A percentile compares a stretch with the other conserved stretches of the same genome.
phyloP scores from a whole-genome alignment of 2,888 invertebrate species.

The Lydus trimaculatus region DNA sequence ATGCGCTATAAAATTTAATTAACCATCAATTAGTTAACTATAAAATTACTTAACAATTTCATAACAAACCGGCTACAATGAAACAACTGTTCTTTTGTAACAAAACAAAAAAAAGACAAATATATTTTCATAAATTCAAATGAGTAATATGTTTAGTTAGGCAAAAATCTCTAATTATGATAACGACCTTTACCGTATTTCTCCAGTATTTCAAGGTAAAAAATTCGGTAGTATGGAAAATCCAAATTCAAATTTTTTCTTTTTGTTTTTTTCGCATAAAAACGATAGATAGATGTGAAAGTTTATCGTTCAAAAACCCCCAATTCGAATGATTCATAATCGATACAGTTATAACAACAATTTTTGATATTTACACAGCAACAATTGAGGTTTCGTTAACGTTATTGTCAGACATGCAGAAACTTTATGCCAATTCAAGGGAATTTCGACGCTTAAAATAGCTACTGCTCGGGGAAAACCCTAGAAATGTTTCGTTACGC shows the following conservation, averaged over 20 bases:
- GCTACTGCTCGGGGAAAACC: too few species aligned
- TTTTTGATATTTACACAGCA: too few species aligned
- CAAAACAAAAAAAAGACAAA: not conserved
- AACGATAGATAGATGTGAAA: not conserved
- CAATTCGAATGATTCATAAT: not conserved
- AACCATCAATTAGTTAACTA: not conserved
- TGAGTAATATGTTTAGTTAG: not conserved
- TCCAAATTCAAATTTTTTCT: too few species aligned
- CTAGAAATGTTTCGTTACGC: too few species aligned
- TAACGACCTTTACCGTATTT: conserved; percentile 1
- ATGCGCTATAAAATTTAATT: not conserved
- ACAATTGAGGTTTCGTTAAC: too few species aligned
- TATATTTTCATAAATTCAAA: not conserved
- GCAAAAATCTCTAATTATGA: not conserved
- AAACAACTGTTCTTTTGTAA: not conserved
- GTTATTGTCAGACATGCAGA: too few species aligned
- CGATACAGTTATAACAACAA: not conserved
- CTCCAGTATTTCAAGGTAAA: not conserved
- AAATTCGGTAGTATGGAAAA: not conserved
- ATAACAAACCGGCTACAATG: too few species aligned
- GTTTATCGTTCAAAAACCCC: not conserved
- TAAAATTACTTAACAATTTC: too few species aligned
- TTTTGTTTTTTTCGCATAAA: too few species aligned
- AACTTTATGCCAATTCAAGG: too few species aligned
- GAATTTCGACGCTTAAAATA: too few species aligned